Evolutionary conservation across 2,888 invertebrate genomes (phyloP).

Genomic region (Brachycybe producta): DNA sequence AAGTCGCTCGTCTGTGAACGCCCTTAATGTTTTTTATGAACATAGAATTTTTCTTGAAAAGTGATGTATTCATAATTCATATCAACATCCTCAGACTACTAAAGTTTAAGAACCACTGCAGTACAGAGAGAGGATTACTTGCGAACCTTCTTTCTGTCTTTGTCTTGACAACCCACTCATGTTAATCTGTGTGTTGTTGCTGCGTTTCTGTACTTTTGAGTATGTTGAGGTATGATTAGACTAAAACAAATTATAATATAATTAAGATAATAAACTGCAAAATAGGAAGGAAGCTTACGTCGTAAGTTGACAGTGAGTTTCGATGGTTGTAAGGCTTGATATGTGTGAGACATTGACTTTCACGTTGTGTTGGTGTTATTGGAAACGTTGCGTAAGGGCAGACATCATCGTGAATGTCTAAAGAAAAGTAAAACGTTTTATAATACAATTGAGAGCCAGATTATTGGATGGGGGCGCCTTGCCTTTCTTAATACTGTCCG

Average conservation of each 20-base stretch:
- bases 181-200: not conserved
- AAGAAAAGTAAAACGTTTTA: no score
- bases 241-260: not conserved
- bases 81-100: no score
- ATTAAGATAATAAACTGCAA: not conserved
- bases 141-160: no score
- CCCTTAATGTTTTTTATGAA: no score
- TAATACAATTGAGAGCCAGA: no score
- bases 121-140: no score
- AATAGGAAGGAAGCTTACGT: not conserved
- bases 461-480: no score
- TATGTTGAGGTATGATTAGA: conserved; percentile 2
- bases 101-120: no score
- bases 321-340: conserved; percentile 8
- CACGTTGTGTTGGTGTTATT: conserved; percentile 22
- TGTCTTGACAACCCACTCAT: no score
- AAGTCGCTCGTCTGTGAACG: no score
- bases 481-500: conserved; percentile 7
- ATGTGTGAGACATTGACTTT: conserved; percentile 11
- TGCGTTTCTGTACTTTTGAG: conserved; percentile 1
- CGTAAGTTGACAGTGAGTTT: not conserved
- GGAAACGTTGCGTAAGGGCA: conserved; percentile 34
- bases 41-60: no score
- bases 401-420: conserved; percentile 30
- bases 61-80: no score